These are phyloP conservation scores for Trachelus iudaicus DNA, from an alignment of 2,888 invertebrate species.

Conservation along the genomic window DNA sequence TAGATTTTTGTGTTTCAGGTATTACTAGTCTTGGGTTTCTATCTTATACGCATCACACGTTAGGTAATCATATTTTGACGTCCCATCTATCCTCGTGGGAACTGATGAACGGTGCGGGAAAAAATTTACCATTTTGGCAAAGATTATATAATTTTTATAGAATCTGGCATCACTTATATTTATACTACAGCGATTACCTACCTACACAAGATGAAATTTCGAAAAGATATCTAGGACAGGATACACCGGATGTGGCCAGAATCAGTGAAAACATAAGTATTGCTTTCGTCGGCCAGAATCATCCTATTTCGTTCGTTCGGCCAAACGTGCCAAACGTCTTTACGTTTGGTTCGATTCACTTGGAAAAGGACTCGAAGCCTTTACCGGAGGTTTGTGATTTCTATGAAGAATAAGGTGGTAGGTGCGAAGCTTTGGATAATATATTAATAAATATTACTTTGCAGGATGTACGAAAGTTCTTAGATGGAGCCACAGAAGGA, in stretches of 20 bases:
- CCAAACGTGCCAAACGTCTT: constrained; percentile 34
- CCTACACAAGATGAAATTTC: constrained; percentile 15
- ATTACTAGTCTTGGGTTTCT: constrained; percentile 68
- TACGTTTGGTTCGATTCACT: constrained; percentile 19
- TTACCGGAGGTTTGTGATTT: no score
- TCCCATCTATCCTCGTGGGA: constrained; percentile 60
- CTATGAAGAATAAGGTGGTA: no score
- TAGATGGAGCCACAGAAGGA: constrained; percentile 64
- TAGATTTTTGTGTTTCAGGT: constrained; percentile 29
- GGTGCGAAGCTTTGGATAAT: no score
- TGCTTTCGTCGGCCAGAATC: constrained; percentile 36
- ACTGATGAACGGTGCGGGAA: background rate
- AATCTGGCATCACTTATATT: background rate
- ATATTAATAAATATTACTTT: background rate
- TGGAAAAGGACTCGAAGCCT: no score
- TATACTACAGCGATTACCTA: background rate
- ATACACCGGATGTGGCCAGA: constrained; percentile 53
- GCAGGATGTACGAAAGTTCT: constrained; percentile 60
- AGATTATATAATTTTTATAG: background rate
- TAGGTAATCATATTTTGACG: constrained; percentile 65
- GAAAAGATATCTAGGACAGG: constrained; percentile 50
- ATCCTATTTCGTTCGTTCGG: constrained; percentile 28
- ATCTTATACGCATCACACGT: constrained; percentile 67
- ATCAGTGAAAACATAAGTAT: constrained; percentile 44
- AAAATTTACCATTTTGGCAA: constrained; percentile 9